phyloP scores from a whole-genome alignment of 2,888 invertebrate species.

The Brachyopa scutellaris region DNA sequence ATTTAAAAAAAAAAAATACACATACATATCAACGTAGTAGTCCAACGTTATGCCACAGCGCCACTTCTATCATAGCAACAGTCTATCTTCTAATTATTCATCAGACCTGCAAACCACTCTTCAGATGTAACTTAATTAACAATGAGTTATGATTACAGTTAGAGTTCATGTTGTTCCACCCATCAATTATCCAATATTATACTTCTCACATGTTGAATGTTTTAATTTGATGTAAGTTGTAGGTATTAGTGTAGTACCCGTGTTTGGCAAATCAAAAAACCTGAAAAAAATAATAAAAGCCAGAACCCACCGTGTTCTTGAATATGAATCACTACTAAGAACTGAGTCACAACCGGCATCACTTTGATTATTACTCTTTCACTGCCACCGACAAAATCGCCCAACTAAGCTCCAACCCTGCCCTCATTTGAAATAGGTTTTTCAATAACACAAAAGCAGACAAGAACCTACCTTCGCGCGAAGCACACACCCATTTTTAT shows the following conservation, averaged over 20 bases:
- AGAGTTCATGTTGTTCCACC: background rate
- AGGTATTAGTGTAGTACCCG: too few relatives aligned
- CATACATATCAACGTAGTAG: too few relatives aligned
- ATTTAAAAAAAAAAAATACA: too few relatives aligned
- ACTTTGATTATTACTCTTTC: conserved; percentile 1
- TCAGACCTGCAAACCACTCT: too few relatives aligned
- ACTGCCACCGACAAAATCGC: background rate
- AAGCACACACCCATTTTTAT: conserved; percentile 47
- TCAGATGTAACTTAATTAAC: too few relatives aligned
- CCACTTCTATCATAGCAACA: too few relatives aligned
- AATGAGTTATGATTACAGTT: too few relatives aligned
- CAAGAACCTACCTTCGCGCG: conserved; percentile 8
- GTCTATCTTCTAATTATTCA: too few relatives aligned
- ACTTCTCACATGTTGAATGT: background rate
- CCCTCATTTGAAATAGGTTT: conserved; percentile 36
- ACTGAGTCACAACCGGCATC: conserved; percentile 31
- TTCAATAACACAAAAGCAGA: conserved; percentile 17
- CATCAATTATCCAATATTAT: background rate
- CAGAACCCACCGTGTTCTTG: background rate
- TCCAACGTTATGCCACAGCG: too few relatives aligned
- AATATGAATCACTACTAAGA: conserved; percentile 25
- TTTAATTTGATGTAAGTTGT: conserved; percentile 1
- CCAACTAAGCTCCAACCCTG: conserved; percentile 15
- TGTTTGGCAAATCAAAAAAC: conserved; percentile 13
- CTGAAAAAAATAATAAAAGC: background rate